These are phyloP conservation scores for Ptyas mucosa DNA, from an alignment of 2,113 vertebrate species.

Conservation along the genomic window DNA sequence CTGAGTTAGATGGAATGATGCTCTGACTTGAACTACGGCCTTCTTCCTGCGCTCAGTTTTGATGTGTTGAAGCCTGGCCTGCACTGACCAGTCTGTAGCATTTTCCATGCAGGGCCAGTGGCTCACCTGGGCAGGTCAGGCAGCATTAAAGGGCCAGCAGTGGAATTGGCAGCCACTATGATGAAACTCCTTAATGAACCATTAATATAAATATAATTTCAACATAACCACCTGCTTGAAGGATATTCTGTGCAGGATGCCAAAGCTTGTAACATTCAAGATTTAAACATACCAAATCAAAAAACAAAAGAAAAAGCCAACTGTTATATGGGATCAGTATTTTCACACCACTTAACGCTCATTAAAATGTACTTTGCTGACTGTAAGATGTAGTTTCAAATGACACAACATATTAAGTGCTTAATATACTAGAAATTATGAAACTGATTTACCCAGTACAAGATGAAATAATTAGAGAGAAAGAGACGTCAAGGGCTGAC, in stretches of 20 bases:
- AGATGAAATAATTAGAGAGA: conserved; percentile 78
- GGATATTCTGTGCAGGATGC: background rate
- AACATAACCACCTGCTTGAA: conserved; percentile 31
- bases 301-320: conserved; percentile 5
- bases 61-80: background rate
- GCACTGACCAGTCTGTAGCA: background rate
- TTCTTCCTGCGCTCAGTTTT: background rate
- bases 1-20: background rate
- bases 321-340: conserved; percentile 61
- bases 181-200: background rate
- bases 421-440: conserved; percentile 87
- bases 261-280: conserved; percentile 22
- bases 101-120: background rate
- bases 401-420: conserved; percentile 84
- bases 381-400: conserved; percentile 77
- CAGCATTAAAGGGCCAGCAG: background rate
- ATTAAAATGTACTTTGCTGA: conserved; percentile 83
- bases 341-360: conserved; percentile 78
- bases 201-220: background rate
- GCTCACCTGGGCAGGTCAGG: background rate
- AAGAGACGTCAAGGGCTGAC: conserved; percentile 66
- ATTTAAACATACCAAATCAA: conserved; percentile 10
- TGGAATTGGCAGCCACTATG: background rate
- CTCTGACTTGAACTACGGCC: background rate
- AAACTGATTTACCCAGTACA: conserved; percentile 72